phyloP scores from a whole-genome alignment of 2,113 vertebrate species.

The Coreoperca whiteheadi region DNA sequence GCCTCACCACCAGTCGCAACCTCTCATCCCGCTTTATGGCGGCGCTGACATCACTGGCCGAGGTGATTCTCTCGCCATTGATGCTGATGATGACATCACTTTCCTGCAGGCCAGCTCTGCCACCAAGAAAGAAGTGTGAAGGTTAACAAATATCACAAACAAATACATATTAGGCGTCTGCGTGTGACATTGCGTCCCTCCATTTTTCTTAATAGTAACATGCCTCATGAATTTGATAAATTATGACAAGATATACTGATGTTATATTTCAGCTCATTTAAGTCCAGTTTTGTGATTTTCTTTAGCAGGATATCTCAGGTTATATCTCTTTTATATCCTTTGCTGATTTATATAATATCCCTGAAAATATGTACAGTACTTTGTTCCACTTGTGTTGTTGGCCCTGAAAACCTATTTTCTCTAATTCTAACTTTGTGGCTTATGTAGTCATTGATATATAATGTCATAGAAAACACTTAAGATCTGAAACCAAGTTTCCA shows the following conservation, averaged over 20 bases:
- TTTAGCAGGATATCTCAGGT: neutral
- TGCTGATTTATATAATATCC: neutral
- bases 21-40: constrained; percentile 90
- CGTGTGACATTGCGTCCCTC: too few relatives aligned
- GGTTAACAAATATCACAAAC: neutral
- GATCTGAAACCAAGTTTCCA: neutral
- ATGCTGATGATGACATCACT: constrained; percentile 98
- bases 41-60: constrained; percentile 93
- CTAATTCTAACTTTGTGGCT: neutral
- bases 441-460: neutral
- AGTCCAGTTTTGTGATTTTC: neutral
- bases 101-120: constrained; percentile 93
- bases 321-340: neutral
- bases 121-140: neutral
- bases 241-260: too few relatives aligned
- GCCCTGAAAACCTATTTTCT: too few relatives aligned
- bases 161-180: neutral
- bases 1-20: constrained; percentile 90
- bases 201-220: too few relatives aligned
- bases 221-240: too few relatives aligned
- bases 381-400: neutral
- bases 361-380: neutral
- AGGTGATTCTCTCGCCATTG: constrained; percentile 91
- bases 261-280: too few relatives aligned
- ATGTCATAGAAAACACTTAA: neutral